Percentiles rank a stretch among this genome's conserved stretches.
Evolutionary conservation across 2,797 vertebrate genomes (phyloP).

Genomic region (Chloroceryle amazona): DNA sequence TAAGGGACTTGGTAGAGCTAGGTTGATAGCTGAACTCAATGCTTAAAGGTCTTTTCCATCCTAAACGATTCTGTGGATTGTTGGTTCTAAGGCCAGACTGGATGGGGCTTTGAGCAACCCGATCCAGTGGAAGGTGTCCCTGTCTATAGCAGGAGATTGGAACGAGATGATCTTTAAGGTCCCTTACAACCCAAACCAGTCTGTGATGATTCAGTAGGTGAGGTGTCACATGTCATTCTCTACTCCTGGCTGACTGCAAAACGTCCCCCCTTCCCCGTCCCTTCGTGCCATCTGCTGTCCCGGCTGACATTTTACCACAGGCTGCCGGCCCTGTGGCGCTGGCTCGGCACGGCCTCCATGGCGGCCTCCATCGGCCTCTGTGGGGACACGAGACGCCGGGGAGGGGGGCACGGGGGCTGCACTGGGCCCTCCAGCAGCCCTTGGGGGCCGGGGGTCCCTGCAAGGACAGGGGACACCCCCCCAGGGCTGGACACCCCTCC

Average conservation of each 20-base stretch:
- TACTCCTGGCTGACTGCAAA: neutral
- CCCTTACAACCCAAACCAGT: neutral
- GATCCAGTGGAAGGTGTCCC: neutral
- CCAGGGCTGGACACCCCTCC: neutral
- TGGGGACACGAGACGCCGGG: neutral
- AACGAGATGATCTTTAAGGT: neutral
- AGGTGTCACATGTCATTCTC: neutral
- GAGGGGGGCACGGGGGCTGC: neutral
- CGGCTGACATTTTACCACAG: neutral
- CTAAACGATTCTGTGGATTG: neutral
- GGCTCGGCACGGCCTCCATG: rapidly evolving
- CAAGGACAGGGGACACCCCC: neutral
- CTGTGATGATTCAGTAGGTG: neutral
- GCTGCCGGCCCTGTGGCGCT: neutral
- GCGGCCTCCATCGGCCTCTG: neutral
- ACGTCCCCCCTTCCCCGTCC: rapidly evolving
- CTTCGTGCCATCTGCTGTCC: neutral
- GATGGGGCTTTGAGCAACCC: neutral
- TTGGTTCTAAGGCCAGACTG: neutral
- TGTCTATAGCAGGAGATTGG: neutral
- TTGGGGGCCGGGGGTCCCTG: neutral
- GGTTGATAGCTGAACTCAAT: neutral
- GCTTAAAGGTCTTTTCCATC: neutral
- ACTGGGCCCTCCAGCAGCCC: neutral
- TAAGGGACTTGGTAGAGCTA: neutral